Percentiles rank a stretch among this genome's conserved stretches.
Evolutionary conservation across 2,888 invertebrate genomes (phyloP).

Genomic region (Leptinotarsa haldemani): DNA sequence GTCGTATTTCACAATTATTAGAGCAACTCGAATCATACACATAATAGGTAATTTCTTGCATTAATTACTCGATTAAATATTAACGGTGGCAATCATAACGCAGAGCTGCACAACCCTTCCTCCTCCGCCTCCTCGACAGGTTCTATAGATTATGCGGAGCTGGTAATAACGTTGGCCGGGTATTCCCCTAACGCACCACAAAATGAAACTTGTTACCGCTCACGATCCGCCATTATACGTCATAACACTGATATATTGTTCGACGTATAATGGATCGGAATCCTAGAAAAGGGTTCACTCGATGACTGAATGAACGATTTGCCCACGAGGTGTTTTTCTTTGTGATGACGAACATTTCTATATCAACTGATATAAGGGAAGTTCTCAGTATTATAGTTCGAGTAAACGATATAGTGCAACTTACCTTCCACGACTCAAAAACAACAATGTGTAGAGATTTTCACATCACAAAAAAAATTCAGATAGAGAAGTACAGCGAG

Average conservation of each 20-base stretch:
- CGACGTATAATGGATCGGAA: constrained; percentile 2
- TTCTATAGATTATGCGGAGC: constrained; percentile 50
- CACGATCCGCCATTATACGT: constrained; percentile 10
- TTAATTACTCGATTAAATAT: constrained; percentile 69
- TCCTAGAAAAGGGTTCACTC: neutral
- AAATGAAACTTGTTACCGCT: constrained; percentile 58
- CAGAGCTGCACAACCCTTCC: constrained; percentile 64
- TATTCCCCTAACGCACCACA: constrained; percentile 62
- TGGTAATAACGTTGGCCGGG: constrained; percentile 60
- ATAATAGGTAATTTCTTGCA: constrained; percentile 69
- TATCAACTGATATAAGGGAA: too few relatives aligned
- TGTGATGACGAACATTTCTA: too few relatives aligned
- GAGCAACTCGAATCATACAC: constrained; percentile 67
- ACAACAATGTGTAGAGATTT: too few relatives aligned
- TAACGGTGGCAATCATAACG: constrained; percentile 68
- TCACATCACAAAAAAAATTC: too few relatives aligned
- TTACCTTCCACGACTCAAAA: too few relatives aligned
- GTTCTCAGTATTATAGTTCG: too few relatives aligned
- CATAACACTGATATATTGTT: constrained; percentile 5
- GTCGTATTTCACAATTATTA: constrained; percentile 67
- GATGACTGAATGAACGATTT: neutral
- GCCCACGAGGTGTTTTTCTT: too few relatives aligned
- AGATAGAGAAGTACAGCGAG: too few relatives aligned
- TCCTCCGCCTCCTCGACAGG: constrained; percentile 53
- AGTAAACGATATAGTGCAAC: too few relatives aligned